Base-by-base conservation (phyloP, 1,140 invertebrate species). In the Anastatus disparis region DNA sequence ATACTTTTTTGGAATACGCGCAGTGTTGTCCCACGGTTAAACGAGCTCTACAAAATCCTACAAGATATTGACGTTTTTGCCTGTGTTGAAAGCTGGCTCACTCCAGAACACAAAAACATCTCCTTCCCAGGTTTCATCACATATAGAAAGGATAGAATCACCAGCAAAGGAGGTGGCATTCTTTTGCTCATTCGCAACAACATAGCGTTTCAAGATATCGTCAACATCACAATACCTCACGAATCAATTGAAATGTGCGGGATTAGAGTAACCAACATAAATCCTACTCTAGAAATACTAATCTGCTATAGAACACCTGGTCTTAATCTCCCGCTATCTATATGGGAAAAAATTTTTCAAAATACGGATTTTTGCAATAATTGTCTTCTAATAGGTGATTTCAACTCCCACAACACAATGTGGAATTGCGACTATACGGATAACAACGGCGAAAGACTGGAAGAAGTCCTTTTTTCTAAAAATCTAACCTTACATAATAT, bases 11-110 rank as follows among this genome's bases (percentile, higher is more conserved):
- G 59, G 59, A 63, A 63, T 17, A 22, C 59, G 3, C 12, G 59
- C 26, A 63, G 59, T 15, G 4, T 63, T 15, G 7, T 4, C 2
- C 22, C 3, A 9, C 20, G 59, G 15, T 10, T 48, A 26, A 0
- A 2, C 2, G 62, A 64, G 9, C 2, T 70, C 2, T 2, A 46
- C 31, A 13, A 20, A 0, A 15, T 71, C 0, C 20, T 71, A 8
- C 24, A 59, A 59, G 3, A 26, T 8, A 10, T 59, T 13, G 62
- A 65, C n/a, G 20, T 67, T 9, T 58, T 56, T 27, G 44, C 58
- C 12, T 44, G 53, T 48, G 53, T 56, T 0, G 62, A 59, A 65
- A 20, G 52, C 6, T 71, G 70, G 61, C 17, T 58, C 0, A 65
- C n/a, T 20, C 10, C 13, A 6, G 26, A 58, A 13, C 9, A 59